These are phyloP conservation scores for Vandiemenella viatica DNA, from an alignment of 2,888 invertebrate genomes.

Conservation along the genomic window DNA sequence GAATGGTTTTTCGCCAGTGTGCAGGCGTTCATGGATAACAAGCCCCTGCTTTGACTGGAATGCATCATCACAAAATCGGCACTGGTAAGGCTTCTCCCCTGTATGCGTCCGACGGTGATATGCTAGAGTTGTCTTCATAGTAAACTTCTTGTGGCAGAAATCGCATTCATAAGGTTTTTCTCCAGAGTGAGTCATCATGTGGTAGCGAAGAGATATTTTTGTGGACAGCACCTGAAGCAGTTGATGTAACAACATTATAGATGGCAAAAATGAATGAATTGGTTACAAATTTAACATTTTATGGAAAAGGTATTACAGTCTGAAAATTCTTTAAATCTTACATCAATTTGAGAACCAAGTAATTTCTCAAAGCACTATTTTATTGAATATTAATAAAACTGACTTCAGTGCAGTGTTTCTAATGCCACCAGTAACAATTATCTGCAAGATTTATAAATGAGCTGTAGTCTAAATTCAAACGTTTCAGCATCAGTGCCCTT, in stretches of 20 bases:
- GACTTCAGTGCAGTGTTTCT: too few species aligned
- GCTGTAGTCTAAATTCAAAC: too few species aligned
- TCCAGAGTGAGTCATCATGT: slow-evolving; percentile 14
- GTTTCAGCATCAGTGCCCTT: too few species aligned
- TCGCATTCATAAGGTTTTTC: slow-evolving; percentile 12
- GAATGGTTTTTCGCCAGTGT: slow-evolving; percentile 19
- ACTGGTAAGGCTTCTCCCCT: slow-evolving; percentile 26
- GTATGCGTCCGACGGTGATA: slow-evolving; percentile 26
- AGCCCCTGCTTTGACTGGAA: slow-evolving; percentile 24
- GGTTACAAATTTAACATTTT: background rate
- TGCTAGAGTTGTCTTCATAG: slow-evolving; percentile 9
- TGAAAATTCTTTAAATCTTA: background rate
- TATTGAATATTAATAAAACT: too few species aligned
- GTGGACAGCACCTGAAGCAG: slow-evolving; percentile 11
- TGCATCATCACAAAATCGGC: slow-evolving; percentile 25
- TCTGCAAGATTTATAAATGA: too few species aligned
- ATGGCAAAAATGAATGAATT: background rate
- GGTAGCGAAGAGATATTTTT: slow-evolving; percentile 13
- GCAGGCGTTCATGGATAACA: slow-evolving; percentile 23
- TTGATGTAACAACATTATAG: too few species aligned
- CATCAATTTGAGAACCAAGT: too few species aligned
- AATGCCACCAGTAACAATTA: too few species aligned
- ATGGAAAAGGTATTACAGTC: background rate
- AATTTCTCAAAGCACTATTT: too few species aligned
- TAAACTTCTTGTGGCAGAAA: slow-evolving; percentile 11